Percentiles rank a stretch among this genome's conserved stretches.
Evolutionary conservation across 1,140 invertebrate species (phyloP).

Genomic region (Sesamia nonagrioides): DNA sequence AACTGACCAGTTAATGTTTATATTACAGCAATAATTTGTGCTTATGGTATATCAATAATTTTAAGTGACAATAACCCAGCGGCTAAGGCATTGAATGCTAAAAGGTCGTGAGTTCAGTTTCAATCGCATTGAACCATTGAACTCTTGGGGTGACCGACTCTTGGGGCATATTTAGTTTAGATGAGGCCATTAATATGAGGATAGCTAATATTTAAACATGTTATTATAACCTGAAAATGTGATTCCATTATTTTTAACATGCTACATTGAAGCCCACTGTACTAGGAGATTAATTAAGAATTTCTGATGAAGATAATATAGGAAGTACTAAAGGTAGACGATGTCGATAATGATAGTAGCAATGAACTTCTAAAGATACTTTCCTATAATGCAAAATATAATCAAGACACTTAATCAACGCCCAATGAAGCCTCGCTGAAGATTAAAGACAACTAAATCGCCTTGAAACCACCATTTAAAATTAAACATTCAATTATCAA

Average conservation of each 20-base stretch:
- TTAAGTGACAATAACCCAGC: conserved; percentile 40
- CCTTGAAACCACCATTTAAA: conserved; percentile 37
- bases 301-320: no score
- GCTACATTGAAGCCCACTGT: no score
- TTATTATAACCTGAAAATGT: no score
- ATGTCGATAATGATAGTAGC: background rate
- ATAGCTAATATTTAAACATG: background rate
- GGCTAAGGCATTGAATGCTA: conserved; percentile 19
- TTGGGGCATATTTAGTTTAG: conserved; percentile 8
- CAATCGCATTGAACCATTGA: conserved; percentile 25
- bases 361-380: background rate
- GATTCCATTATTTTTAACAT: no score
- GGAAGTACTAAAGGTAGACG: no score
- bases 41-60: conserved; percentile 34
- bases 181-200: background rate
- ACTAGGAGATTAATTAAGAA: no score
- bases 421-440: background rate
- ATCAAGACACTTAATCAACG: conserved; percentile 25
- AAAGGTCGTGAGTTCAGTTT: conserved; percentile 20
- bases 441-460: conserved; percentile 20
- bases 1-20: conserved; percentile 16
- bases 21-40: conserved; percentile 8
- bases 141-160: conserved; percentile 4
- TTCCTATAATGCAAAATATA: background rate
- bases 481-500: conserved; percentile 49